A percentile compares a stretch with the other conserved stretches of the same genome.
Conservation (phyloP, 2,113 vertebrate species). For the Dromaius novaehollandiae region DNA sequence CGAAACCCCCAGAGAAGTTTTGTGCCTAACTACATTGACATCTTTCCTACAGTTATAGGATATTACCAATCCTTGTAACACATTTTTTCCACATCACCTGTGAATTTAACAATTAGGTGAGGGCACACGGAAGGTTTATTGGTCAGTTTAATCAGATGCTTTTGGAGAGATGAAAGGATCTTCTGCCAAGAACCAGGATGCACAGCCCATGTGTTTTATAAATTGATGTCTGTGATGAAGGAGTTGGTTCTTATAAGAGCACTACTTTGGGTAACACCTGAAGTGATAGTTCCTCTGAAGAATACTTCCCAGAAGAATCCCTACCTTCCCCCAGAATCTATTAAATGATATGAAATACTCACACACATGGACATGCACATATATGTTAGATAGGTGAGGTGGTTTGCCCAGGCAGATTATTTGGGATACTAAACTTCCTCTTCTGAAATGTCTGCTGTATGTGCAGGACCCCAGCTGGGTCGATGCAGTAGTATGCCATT, state of each 20-base stretch:
- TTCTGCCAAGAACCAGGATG: not conserved
- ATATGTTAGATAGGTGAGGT: not conserved
- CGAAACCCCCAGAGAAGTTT: not conserved
- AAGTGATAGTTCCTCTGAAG: not conserved
- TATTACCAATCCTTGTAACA: not conserved
- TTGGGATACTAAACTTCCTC: not conserved
- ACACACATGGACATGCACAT: not conserved
- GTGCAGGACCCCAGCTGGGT: not conserved
- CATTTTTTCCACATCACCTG: not conserved
- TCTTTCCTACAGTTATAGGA: not conserved
- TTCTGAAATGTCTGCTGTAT: not conserved
- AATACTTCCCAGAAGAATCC: not conserved
- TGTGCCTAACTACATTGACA: not conserved
- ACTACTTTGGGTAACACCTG: not conserved
- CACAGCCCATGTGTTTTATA: not conserved
- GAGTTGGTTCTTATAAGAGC: not conserved
- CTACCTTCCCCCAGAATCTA: not conserved
- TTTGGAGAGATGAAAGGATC: not conserved
- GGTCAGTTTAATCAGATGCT: not conserved
- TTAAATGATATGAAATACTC: not conserved
- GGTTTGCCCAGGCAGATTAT: not conserved
- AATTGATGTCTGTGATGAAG: not conserved
- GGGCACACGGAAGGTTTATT: rapidly evolving
- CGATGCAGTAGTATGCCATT: rapidly evolving
- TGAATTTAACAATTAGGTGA: not conserved